These are phyloP conservation scores for Bolborhynchus lineola DNA, from an alignment of 2,113 vertebrate genomes.

Conservation along the genomic window DNA sequence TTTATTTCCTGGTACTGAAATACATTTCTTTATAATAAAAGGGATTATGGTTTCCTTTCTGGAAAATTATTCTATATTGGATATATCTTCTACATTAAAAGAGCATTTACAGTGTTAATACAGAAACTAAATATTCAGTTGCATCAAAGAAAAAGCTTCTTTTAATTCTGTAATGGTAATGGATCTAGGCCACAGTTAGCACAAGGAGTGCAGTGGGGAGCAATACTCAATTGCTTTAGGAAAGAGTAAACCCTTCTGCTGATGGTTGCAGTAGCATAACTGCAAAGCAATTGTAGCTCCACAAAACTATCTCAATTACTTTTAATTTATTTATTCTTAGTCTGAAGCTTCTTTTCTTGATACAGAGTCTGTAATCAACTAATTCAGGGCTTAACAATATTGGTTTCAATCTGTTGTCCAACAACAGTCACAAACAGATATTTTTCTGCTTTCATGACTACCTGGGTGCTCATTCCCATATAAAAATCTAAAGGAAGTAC, in stretches of 20 bases:
- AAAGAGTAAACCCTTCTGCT: background rate
- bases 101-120: background rate
- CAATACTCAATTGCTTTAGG: background rate
- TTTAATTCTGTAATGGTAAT: background rate
- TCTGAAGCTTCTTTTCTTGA: background rate
- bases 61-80: background rate
- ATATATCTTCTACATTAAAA: background rate
- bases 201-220: accelerated
- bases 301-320: background rate
- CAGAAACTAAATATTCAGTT: background rate
- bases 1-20: background rate
- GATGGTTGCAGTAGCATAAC: background rate
- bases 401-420: background rate
- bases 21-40: background rate
- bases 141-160: background rate
- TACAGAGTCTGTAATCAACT: background rate
- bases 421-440: background rate
- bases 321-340: background rate
- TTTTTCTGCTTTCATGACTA: background rate
- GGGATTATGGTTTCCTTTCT: background rate
- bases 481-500: background rate
- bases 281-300: background rate
- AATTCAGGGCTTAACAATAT: background rate
- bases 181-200: background rate
- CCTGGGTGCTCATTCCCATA: background rate